These are phyloP conservation scores for Dascillus cervinus DNA, from an alignment of 2,888 invertebrate species.

Conservation along the genomic window DNA sequence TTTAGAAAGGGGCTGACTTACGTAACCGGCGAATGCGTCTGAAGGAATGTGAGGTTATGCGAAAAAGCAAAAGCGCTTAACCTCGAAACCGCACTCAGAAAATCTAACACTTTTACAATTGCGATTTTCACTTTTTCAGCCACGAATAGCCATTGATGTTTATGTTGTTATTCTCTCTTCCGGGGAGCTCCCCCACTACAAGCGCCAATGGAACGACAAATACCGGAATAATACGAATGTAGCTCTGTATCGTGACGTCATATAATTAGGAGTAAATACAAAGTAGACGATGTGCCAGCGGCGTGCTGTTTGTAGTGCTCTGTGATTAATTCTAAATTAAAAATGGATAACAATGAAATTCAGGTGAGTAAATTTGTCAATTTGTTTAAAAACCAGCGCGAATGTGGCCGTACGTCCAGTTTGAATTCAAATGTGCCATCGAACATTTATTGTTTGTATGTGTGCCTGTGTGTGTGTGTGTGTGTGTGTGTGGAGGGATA, in stretches of 20 bases:
- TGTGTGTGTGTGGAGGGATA: no score
- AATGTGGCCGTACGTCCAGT: no score
- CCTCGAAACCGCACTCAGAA: no score
- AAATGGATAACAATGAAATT: slow-evolving; percentile 43
- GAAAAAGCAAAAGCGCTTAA: no score
- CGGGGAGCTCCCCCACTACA: slow-evolving; percentile 16
- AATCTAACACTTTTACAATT: no score
- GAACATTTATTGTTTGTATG: no score
- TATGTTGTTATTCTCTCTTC: slow-evolving; percentile 13
- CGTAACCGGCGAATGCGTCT: no score
- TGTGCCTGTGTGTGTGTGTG: no score
- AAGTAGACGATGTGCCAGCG: slow-evolving; percentile 58
- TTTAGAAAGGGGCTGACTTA: no score
- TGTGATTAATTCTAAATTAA: slow-evolving; percentile 24
- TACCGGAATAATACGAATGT: slow-evolving; percentile 32
- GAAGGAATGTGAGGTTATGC: no score
- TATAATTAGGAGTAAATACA: slow-evolving; percentile 64
- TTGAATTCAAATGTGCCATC: no score
- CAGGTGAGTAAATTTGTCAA: slow-evolving; percentile 39
- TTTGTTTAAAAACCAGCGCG: no score
- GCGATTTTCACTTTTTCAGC: slow-evolving; percentile 17
- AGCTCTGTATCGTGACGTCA: slow-evolving; percentile 55
- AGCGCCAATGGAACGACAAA: slow-evolving; percentile 35
- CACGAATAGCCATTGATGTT: slow-evolving; percentile 13
- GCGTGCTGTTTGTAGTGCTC: slow-evolving; percentile 46